phyloP scores from a whole-genome alignment of 1,140 invertebrate genomes.

The Nebria ingens region DNA sequence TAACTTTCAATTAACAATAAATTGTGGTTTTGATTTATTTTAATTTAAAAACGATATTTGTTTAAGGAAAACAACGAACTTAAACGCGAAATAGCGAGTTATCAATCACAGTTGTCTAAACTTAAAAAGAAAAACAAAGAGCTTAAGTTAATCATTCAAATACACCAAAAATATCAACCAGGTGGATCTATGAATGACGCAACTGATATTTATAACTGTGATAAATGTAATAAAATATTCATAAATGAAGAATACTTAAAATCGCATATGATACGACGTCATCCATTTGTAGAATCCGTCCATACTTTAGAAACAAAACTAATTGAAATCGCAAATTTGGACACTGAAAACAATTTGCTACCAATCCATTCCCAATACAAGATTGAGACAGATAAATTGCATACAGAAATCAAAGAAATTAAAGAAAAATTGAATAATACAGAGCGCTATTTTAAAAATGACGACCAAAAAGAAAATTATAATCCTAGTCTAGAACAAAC shows the following conservation, averaged over 20 bases:
- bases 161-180: neutral
- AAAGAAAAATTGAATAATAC: conserved; percentile 45
- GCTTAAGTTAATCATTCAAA: conserved; percentile 12
- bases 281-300: too few relatives aligned
- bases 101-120: conserved; percentile 14
- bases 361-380: conserved; percentile 24
- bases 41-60: conserved; percentile 12
- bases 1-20: too few relatives aligned
- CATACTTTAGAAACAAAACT: too few relatives aligned
- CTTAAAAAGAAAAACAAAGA: conserved; percentile 13
- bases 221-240: conserved; percentile 44
- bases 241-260: conserved; percentile 43
- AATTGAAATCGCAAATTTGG: neutral
- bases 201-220: conserved; percentile 34
- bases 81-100: conserved; percentile 16
- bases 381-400: conserved; percentile 42
- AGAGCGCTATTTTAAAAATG: conserved; percentile 28
- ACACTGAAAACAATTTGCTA: neutral
- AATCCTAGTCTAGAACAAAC: conserved; percentile 10
- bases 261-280: conserved; percentile 41
- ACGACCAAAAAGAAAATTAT: conserved; percentile 15
- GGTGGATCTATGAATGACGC: neutral
- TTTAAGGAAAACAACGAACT: conserved; percentile 16
- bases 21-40: too few relatives aligned
- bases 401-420: conserved; percentile 45